Evolutionary conservation across 2,888 invertebrate species (phyloP), one percentile per base, ranked within the genome.

Genomic region (Penaeus monodon): DNA sequence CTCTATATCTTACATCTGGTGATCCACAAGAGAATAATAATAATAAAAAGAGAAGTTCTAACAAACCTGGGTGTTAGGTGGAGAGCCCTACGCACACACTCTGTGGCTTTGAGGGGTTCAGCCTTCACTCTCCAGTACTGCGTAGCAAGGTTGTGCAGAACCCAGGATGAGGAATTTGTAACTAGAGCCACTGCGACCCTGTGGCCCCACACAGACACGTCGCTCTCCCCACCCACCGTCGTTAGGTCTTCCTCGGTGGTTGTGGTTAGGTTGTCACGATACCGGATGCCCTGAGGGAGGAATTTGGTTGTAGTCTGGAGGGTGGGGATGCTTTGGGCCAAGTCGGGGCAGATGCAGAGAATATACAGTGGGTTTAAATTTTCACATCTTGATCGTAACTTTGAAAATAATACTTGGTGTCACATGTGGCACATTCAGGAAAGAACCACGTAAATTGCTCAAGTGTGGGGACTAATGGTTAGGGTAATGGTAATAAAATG

Each of bases 61-160:
- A 33, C 91, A 91, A 92, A 96, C 96, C 95, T 94, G 78, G 96
- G 95, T 83, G 95, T 95, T 92, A 94, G 95, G 92, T 96, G 95
- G 84, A 97, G 94, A 49, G 96, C 96, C 88, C 96, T 93, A 65
- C 96, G 93, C 86, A 95, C 94, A 92, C 97, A 97, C 91, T 97
- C 96, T 83, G 96, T 92, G n/a, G 96, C 96, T 91, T 95, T 95
- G n/a, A 94, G 94, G 1, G 95, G 95, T 91, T 95, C 94, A 24
- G 96, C 96, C 91, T 94, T 94, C 0, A 95, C 94, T 90, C 96
- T 93, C 96, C 96, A 97, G 92, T 95, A 96, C 90, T 96, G 93
- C 2, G 96, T 94, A 64, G 96, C 96, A 92, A 96, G 94, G 92
- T 96, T 96, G 91, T 96, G 95, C 91, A 96, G 94, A 64, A 96